Evolutionary conservation across 2,797 vertebrate genomes (phyloP), one percentile per base, ranked within the genome.

Genomic region (Numenius phaeopus): DNA sequence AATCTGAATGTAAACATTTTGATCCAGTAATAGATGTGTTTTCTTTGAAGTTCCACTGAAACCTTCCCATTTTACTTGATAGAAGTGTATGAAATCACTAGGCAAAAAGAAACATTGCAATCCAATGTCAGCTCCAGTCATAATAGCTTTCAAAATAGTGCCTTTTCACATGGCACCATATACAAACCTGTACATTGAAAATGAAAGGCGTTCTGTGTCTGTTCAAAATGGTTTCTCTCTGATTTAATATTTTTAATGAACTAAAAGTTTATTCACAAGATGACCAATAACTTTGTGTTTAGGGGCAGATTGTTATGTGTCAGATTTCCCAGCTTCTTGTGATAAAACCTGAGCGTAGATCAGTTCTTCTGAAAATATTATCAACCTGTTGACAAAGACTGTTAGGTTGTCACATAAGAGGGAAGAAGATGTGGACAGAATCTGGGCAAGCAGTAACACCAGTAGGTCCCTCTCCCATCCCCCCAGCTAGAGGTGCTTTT

Each of bases 381-480:
- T 23, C 20, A 34, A 4, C 32, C 52, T 49, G 22, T 27, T 47
- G 24, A 14, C n/a, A 57, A 27, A 44, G 32, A 8, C 11, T 0
- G 3, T 40, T 40, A 4, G 13, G 23, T 30, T 42, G 30, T 39
- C 10, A 6, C 40, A 2, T 30, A 1, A 2, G 22, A 46, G 32
- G 8, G 40, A 27, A 4, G 40, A 50, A 80, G 59, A 4, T 9
- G 7, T 26, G 22, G 62, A 8, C 32, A 54, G 42, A 39, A 27
- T 24, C 18, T 50, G 72, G 44, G 18, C 29, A 37, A 24, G 40
- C 49, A 65, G 37, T 14, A 42, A 3, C 1, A 3, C 1, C 3
- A 65, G 42, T n/a, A 10, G 3, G 1, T 40, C 11, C 14, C 14
- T 2, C 1, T 44, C 26, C 37, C 10, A 10, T 29, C 10, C 3